phyloP scores from a whole-genome alignment of 2,797 vertebrate species.

The Glossophaga mutica region DNA sequence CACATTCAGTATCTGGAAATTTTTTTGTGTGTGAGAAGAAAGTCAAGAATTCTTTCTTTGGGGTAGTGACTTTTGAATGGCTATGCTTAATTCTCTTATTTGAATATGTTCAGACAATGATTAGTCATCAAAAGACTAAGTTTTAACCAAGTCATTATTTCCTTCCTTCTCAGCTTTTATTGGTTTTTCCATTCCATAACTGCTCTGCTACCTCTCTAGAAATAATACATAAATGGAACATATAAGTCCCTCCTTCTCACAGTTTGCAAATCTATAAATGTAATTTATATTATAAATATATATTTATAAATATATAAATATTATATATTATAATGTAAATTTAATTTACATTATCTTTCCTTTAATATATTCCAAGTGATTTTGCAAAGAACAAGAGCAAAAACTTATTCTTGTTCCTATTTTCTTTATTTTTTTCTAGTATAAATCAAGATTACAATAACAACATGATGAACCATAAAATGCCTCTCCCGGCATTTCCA shows the following conservation, averaged over 20 bases:
- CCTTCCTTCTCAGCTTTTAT: not conserved
- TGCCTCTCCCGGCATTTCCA: not conserved
- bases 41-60: not conserved
- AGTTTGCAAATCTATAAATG: not conserved
- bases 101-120: not conserved
- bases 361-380: not conserved
- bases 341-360: no score
- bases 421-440: not conserved
- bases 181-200: not conserved
- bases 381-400: slow-evolving; percentile 24
- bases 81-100: not conserved
- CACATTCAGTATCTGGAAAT: not conserved
- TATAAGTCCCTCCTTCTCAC: not conserved
- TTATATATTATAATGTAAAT: no score
- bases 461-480: not conserved
- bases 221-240: slow-evolving; percentile 26
- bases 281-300: not conserved
- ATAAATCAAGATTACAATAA: not conserved
- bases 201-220: not conserved
- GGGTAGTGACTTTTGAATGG: not conserved
- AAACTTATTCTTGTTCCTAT: not conserved
- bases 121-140: not conserved
- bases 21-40: not conserved
- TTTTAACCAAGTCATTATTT: not conserved
- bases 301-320: no score